phyloP scores from a whole-genome alignment of 2,888 invertebrate genomes.

The Pseudeuparius sepicola region DNA sequence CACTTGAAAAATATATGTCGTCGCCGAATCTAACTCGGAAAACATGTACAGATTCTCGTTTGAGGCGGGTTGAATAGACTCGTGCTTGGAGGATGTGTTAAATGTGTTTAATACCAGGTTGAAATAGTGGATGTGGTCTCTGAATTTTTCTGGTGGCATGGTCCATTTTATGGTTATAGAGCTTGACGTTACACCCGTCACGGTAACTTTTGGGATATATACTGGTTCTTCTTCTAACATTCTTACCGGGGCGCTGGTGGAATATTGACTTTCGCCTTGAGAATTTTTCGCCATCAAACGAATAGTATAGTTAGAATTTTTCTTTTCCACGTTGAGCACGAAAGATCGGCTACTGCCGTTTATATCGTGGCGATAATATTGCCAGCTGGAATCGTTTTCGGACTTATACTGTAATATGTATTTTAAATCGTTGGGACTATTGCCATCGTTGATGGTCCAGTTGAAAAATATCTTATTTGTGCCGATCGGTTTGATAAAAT shows the following conservation, averaged over 20 bases:
- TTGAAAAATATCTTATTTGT: constrained; percentile 66
- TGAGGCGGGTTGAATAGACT: constrained; percentile 55
- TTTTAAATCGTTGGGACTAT: constrained; percentile 54
- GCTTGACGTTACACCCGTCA: constrained; percentile 57
- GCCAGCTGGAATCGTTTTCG: constrained; percentile 43
- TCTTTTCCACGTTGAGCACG: constrained; percentile 51
- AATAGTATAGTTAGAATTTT: constrained; percentile 56
- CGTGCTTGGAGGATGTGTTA: constrained; percentile 41
- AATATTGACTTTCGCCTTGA: constrained; percentile 49
- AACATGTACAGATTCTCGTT: constrained; percentile 69
- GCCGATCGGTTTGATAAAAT: constrained; percentile 65
- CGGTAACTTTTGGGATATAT: constrained; percentile 68
- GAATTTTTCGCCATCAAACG: constrained; percentile 57
- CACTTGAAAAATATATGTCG: constrained; percentile 70
- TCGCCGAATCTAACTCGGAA: constrained; percentile 64
- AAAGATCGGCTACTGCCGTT: constrained; percentile 56
- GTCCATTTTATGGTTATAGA: constrained; percentile 78
- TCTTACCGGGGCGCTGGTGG: constrained; percentile 44
- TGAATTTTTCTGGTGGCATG: constrained; percentile 53
- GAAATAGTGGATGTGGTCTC: constrained; percentile 67
- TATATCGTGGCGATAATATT: constrained; percentile 50
- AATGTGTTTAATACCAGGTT: constrained; percentile 54
- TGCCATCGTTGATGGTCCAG: constrained; percentile 72
- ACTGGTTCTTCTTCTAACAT: constrained; percentile 64
- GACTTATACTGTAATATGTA: constrained; percentile 46